Percentiles rank a stretch among this genome's conserved stretches.
Evolutionary conservation across 2,113 vertebrate genomes (phyloP).

Genomic region (Mesoclemmys tuberculata): DNA sequence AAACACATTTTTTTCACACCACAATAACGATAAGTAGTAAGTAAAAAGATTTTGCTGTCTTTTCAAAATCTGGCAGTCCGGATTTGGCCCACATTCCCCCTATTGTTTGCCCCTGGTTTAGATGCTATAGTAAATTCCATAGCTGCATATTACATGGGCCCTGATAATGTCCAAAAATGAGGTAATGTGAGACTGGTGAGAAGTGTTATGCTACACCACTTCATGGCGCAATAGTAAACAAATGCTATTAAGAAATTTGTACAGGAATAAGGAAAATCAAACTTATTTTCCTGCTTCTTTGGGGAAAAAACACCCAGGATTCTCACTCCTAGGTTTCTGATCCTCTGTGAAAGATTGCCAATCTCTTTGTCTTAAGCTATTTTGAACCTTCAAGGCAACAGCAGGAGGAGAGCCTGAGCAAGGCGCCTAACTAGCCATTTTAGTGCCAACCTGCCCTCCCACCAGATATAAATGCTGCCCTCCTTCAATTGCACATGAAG

Average conservation of each 20-base stretch:
- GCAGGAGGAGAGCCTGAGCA: background rate
- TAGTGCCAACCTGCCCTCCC: background rate
- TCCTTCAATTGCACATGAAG: background rate
- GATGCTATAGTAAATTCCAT: no score
- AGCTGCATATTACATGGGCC: no score
- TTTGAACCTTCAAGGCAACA: background rate
- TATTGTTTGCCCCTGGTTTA: no score
- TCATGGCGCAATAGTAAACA: background rate
- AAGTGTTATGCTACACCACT: background rate
- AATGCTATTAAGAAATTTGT: background rate
- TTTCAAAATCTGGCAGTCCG: no score
- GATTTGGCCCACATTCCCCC: no score
- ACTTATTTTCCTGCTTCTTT: background rate
- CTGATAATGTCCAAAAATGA: no score
- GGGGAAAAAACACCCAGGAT: background rate
- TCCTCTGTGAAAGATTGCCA: background rate
- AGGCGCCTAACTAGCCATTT: background rate
- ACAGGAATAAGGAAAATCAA: background rate
- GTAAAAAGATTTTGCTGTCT: no score
- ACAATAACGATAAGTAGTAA: no score
- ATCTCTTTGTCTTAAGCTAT: background rate
- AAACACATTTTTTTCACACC: no score
- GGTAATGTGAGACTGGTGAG: background rate
- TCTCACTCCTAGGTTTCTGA: background rate
- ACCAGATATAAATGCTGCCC: background rate